These are phyloP conservation scores for Neelides folsomi DNA, from an alignment of 2,888 invertebrate species.

Conservation along the genomic window DNA sequence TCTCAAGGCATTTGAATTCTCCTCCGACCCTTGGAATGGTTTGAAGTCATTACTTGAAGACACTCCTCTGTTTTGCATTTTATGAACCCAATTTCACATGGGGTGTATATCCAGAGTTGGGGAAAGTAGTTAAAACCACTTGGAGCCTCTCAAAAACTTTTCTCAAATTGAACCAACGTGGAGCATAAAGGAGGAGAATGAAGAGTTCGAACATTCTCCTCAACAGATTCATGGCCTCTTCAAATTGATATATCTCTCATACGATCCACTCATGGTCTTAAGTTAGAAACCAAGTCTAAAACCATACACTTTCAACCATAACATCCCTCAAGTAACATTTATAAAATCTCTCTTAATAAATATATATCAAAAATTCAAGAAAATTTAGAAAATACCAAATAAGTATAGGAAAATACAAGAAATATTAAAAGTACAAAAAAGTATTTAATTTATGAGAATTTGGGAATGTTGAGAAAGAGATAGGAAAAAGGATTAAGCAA, in stretches of 20 bases:
- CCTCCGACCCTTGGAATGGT: background rate
- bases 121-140: conserved; percentile 28
- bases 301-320: no score
- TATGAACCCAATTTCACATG: conserved; percentile 30
- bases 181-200: background rate
- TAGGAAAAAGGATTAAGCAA: no score
- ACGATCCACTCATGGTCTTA: no score
- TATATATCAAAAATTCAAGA: no score
- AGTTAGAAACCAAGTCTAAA: no score
- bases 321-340: no score
- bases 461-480: no score
- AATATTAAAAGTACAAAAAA: no score
- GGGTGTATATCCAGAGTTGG: conserved; percentile 8
- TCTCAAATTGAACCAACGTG: conserved; percentile 2
- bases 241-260: conserved; percentile 8
- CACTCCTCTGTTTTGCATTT: conserved; percentile 30
- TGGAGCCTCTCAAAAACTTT: conserved; percentile 21
- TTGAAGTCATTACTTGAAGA: conserved; percentile 2
- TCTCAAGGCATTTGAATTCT: background rate
- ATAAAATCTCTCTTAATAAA: no score
- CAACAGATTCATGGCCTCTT: background rate
- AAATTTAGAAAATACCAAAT: no score
- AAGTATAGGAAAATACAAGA: no score
- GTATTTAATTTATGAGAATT: no score
- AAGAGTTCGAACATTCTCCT: conserved; percentile 5